Evolutionary conservation across 1,140 invertebrate species (phyloP).

Genomic region (Hesperophylax magnus): DNA sequence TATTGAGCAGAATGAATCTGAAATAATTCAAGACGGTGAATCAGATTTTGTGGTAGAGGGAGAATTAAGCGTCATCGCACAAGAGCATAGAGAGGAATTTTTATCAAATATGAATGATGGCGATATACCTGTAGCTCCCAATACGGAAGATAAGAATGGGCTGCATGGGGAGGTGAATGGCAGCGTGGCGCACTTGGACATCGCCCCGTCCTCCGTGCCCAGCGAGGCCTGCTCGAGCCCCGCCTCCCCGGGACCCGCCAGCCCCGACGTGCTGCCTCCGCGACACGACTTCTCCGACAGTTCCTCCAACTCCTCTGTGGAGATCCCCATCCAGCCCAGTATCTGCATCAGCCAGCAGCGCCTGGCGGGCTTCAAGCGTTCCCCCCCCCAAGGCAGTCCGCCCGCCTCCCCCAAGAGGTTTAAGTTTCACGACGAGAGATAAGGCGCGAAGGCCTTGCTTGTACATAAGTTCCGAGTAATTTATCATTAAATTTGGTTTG

Average conservation of each 20-base stretch:
- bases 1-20: not conserved
- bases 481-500: constrained; percentile 23
- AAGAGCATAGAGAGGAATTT: not conserved
- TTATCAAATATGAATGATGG: no score
- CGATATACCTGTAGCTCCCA: no score
- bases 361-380: constrained; percentile 24
- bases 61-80: not conserved
- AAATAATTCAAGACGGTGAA: constrained; percentile 1
- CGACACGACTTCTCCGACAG: constrained; percentile 47
- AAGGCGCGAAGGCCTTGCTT: constrained; percentile 12
- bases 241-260: not conserved
- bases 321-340: constrained; percentile 53
- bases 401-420: constrained; percentile 12
- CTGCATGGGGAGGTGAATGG: not conserved
- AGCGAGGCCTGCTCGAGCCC: constrained; percentile 37
- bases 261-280: not conserved
- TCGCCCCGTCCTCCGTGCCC: constrained; percentile 40
- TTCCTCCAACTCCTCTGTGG: constrained; percentile 44
- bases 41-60: no score
- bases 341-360: constrained; percentile 50
- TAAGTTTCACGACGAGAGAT: constrained; percentile 51
- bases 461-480: constrained; percentile 39
- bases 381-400: not conserved
- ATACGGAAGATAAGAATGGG: not conserved
- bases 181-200: constrained; percentile 16